Evolutionary conservation across 2,888 invertebrate species (phyloP), one percentile per base, ranked within the genome.

Genomic region (Molorchus minor): DNA sequence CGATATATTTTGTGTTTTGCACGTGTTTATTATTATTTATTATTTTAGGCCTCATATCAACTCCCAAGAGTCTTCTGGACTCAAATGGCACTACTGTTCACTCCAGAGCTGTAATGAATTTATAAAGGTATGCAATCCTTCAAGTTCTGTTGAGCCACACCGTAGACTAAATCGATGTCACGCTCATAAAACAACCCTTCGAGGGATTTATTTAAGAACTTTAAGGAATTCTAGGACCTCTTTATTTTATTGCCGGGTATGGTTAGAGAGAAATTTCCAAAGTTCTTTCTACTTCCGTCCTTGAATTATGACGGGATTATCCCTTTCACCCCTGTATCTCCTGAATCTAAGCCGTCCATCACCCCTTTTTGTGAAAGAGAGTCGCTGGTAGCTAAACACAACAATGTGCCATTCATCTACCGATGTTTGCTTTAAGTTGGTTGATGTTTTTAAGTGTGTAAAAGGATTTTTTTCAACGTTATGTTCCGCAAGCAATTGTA

Each of bases 221-320:
- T 33, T 33, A 33, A 10, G 33, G 33, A 33, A 33, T 33, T 33
- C 33, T 3, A 3, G 33, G 12, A 33, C 33, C 33, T 33, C 33
- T 33, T 33, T 33, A 33, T 33, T 33, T 33, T 33, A 33, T 33
- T 33, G 33, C 33, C 33, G 33, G 12, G 33, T 33, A 33, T 33
- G 33, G 33, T 33, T 33, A 33, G 33, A 25, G 4, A n/a, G n/a
- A n/a, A 33, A 33, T 33, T 33, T 33, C 33, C 12, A n/a, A n/a
- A 33, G 33, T 33, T n/a, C 33, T 33, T 5, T n/a, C 33, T 12
- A 33, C 33, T 33, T 33, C 33, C 33, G 5, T 7, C 33, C 33
- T 12, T 33, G 33, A 33, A 33, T 33, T 33, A 33, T 33, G 33
- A 33, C 33, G 33, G 33, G 33, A 33, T 33, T 33, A 33, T 33